Conservation (phyloP, 2,113 vertebrate genomes). For the Leucopsar rothschildi region DNA sequence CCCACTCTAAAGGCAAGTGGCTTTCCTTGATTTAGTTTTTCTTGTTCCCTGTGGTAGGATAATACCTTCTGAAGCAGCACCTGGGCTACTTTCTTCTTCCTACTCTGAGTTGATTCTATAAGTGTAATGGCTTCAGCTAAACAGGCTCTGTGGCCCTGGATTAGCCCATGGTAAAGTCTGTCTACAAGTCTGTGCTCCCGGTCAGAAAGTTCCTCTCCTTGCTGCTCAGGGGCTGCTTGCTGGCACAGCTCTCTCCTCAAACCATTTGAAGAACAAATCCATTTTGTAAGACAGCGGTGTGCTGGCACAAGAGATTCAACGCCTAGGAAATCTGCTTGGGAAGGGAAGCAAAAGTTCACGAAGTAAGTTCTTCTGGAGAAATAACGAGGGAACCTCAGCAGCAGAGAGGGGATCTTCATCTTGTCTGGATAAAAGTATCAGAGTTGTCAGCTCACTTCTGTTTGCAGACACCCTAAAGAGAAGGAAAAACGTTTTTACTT, state of each 20-base stretch:
- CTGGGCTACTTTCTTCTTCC: constrained; percentile 91
- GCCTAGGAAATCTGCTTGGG: background rate
- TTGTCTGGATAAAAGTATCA: background rate
- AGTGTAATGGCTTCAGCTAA: constrained; percentile 95
- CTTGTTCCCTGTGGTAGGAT: constrained; percentile 81
- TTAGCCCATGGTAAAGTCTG: constrained; percentile 83
- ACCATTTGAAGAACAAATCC: background rate
- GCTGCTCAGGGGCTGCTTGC: constrained; percentile 47
- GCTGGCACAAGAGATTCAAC: accelerated
- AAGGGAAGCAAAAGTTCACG: background rate
- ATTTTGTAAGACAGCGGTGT: background rate
- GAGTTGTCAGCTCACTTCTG: background rate
- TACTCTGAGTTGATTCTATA: constrained; percentile 87
- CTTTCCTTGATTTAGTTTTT: constrained; percentile 80
- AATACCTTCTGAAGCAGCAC: constrained; percentile 92
- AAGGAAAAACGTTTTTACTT: background rate
- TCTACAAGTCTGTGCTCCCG: constrained; percentile 81
- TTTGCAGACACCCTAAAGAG: constrained; percentile 1
- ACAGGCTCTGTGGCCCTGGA: constrained; percentile 84
- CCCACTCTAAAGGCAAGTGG: constrained; percentile 95
- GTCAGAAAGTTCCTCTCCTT: constrained; percentile 72
- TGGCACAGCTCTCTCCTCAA: constrained; percentile 63
- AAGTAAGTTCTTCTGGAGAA: constrained; percentile 20
- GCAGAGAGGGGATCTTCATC: constrained; percentile 55
- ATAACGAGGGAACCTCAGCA: constrained; percentile 19